phyloP scores from a whole-genome alignment of 1,140 invertebrate genomes.

The Druon quercuslanigerum region DNA sequence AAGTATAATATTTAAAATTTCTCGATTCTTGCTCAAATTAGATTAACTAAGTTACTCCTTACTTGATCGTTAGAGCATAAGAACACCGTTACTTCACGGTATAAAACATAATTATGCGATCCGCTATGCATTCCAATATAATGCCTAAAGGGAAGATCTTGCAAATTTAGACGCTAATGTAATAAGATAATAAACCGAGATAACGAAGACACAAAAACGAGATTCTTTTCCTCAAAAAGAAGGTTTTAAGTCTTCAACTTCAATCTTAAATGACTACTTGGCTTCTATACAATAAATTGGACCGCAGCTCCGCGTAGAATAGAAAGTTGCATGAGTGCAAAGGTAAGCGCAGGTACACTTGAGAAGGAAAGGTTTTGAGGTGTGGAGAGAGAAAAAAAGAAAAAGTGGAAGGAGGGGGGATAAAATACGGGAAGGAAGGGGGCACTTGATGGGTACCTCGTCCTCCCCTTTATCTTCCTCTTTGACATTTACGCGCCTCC shows the following conservation, averaged over 20 bases:
- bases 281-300: constrained; percentile 7
- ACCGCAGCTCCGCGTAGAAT: not conserved
- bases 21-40: not conserved
- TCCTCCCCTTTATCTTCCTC: not conserved
- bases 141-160: constrained; percentile 9
- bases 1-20: not conserved
- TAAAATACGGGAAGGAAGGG: not conserved
- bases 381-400: not conserved
- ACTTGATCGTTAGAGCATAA: constrained; percentile 20
- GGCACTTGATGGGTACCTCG: not conserved
- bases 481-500: constrained; percentile 24
- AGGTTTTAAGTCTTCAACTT: constrained; percentile 15
- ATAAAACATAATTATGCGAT: constrained; percentile 28
- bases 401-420: not conserved
- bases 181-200: constrained; percentile 14
- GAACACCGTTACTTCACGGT: constrained; percentile 21
- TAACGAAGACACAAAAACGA: not conserved
- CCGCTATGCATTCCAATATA: constrained; percentile 27
- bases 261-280: not conserved
- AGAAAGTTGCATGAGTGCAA: constrained; percentile 23
- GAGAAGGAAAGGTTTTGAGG: constrained; percentile 12
- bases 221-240: not conserved
- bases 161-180: constrained; percentile 19
- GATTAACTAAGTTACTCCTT: constrained; percentile 2
- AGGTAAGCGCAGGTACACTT: not conserved